Base-by-base conservation (phyloP, 2,113 vertebrate species). In the Cinclus mexicanus region DNA sequence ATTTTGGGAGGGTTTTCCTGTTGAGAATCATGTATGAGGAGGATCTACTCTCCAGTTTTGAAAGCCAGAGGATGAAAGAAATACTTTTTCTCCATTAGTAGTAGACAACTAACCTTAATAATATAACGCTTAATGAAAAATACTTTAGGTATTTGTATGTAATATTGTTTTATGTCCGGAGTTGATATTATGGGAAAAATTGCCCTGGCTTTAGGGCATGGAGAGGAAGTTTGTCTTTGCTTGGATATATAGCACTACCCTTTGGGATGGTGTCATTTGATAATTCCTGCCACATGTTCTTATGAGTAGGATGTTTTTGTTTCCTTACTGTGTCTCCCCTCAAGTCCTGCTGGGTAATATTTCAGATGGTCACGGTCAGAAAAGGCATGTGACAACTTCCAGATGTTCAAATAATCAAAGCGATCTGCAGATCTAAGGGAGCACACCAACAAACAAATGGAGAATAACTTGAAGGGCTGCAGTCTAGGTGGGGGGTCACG, bases 251-350 rank as follows among this genome's bases (percentile, higher is more conserved):
- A 92, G 83, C 83, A 44, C 72, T 86, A 76, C 78, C 44, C 83
- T 96, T 92, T 92, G 81, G 82, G 86, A 95, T 96, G 83, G 93
- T 97, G 91, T 96, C 91, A 81, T 95, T 95, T 90, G 74, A 78
- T 98, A 98, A 98, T 97, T 95, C 89, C 94, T 96, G 96, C 97
- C 97, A 98, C 93, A 97, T 98, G 97, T 90, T 96, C 94, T 95
- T 96, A 95, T 87, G 94, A 97, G 94, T 96, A 97, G 97, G 95
- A 97, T 97, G 97, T 94, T 96, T 97, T 97, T 97, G 90, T 97
- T 97, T 97, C 94, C 92, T 96, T 94, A 83, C 96, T 95, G 96
- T 93, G 93, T 90, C 89, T 97, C 94, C 92, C 94, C 97, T 88
- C 82, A 92, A 92, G 94, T 97, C 96, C 96, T 97, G 96, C 97